phyloP scores from a whole-genome alignment of 2,113 vertebrate species.

The Corythornis vintsioides region DNA sequence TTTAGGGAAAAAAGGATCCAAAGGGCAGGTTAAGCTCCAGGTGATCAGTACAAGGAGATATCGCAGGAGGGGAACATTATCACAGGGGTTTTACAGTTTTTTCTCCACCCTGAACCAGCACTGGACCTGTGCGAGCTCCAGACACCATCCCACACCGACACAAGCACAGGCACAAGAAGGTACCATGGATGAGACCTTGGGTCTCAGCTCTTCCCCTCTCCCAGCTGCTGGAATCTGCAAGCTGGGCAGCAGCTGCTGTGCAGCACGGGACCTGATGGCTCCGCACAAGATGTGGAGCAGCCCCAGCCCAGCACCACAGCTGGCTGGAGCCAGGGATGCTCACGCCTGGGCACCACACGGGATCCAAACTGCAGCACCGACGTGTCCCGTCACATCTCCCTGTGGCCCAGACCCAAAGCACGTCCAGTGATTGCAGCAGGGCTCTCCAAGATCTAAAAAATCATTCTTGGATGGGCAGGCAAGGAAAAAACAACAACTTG shows the following conservation, averaged over 20 bases:
- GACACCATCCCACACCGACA: accelerated
- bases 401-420: background rate
- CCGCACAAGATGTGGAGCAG: accelerated
- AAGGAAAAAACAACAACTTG: background rate
- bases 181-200: accelerated
- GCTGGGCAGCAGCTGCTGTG: background rate
- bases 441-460: background rate
- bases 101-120: background rate
- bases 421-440: background rate
- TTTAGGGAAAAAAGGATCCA: background rate
- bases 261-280: background rate
- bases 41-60: background rate
- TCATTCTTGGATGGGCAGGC: background rate
- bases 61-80: background rate
- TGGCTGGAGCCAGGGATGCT: background rate
- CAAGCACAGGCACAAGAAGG: accelerated
- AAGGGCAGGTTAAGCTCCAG: background rate
- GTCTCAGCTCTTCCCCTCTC: background rate
- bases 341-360: accelerated
- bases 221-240: background rate
- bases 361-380: accelerated
- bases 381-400: background rate
- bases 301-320: background rate
- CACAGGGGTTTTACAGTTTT: background rate
- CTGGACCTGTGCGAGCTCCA: accelerated